Evolutionary conservation across 2,888 invertebrate genomes (phyloP).

Genomic region (Nasonia oneida): DNA sequence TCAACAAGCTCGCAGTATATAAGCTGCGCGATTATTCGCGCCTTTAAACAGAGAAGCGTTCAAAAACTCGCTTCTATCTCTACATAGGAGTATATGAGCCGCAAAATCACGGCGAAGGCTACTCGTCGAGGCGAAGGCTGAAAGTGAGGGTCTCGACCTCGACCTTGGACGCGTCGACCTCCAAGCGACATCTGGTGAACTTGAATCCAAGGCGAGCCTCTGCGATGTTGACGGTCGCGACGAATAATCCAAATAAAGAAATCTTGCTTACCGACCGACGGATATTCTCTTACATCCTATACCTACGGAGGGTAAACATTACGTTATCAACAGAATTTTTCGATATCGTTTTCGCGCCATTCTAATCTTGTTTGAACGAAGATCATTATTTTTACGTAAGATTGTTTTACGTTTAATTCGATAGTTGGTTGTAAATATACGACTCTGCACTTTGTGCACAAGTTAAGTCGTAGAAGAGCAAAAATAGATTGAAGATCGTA

Average conservation of each 20-base stretch:
- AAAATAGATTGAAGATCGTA: constrained; percentile 33
- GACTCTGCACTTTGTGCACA: neutral
- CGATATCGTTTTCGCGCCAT: neutral
- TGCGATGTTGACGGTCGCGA: too few species aligned
- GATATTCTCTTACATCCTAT: neutral
- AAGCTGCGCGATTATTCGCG: neutral
- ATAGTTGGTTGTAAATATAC: neutral
- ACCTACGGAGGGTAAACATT: neutral
- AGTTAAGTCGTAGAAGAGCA: neutral
- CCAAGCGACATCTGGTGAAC: constrained; percentile 50
- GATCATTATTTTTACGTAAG: neutral
- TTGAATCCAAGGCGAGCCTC: neutral
- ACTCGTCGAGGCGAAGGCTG: neutral
- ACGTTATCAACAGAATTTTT: neutral
- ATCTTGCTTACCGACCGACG: constrained; percentile 23
- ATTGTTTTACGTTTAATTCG: neutral
- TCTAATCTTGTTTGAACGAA: neutral
- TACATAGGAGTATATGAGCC: neutral
- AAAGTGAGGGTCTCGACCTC: constrained; percentile 6
- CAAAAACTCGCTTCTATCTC: neutral
- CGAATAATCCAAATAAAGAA: neutral
- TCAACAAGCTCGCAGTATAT: constrained; percentile 1
- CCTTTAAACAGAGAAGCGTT: neutral
- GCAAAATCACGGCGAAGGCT: constrained; percentile 8
- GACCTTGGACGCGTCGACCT: constrained; percentile 27